These are phyloP conservation scores for Rhinolophus sinicus DNA, from an alignment of 2,113 vertebrate genomes.

Conservation along the genomic window DNA sequence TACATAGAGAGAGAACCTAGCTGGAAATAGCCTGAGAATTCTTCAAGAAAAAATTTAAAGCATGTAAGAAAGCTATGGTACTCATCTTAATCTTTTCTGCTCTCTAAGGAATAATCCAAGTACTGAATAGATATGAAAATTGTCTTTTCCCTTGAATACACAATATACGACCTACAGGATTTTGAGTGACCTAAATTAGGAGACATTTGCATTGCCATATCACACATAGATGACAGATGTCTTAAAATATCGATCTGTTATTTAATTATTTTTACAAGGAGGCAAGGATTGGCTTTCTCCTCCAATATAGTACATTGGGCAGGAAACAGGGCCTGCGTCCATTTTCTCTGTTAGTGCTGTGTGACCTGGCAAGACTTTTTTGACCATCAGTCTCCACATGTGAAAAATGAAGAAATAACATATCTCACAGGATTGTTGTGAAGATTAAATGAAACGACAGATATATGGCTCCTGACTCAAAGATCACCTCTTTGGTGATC, in stretches of 20 bases:
- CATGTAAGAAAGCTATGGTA: neutral
- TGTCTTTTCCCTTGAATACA: neutral
- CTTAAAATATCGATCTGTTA: neutral
- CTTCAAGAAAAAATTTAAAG: neutral
- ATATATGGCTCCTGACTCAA: neutral
- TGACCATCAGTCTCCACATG: neutral
- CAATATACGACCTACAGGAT: neutral
- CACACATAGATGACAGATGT: neutral
- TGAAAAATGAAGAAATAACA: neutral
- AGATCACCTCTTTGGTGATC: neutral
- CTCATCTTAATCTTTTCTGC: neutral
- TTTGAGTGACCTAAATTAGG: neutral
- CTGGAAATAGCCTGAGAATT: neutral
- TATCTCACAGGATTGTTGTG: neutral
- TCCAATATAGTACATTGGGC: neutral
- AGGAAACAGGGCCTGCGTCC: too few species aligned
- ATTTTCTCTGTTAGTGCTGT: neutral
- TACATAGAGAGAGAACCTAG: neutral
- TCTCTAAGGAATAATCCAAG: neutral
- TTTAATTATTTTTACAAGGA: neutral
- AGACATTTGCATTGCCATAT: neutral
- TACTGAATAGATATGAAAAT: neutral
- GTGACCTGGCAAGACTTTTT: neutral
- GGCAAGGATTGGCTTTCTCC: neutral
- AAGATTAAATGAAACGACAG: neutral